Conservation (phyloP, 2,888 invertebrate species). For the Amitus sp. region DNA sequence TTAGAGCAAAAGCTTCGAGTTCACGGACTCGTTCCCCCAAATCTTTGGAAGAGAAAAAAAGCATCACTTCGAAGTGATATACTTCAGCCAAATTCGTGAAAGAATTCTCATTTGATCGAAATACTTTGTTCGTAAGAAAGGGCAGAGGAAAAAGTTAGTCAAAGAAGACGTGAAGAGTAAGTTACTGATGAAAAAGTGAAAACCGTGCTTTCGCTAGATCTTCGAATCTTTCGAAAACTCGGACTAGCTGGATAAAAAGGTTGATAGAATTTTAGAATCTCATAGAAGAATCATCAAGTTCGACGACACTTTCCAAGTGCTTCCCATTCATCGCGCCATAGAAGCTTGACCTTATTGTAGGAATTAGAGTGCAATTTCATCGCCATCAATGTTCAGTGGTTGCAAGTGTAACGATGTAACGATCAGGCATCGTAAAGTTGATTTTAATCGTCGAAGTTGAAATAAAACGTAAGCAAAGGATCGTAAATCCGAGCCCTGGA, state of each 20-base stretch:
- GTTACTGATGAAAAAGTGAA: constrained; percentile 37
- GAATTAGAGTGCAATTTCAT: constrained; percentile 1
- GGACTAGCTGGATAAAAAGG: background rate
- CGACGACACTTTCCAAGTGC: too few species aligned
- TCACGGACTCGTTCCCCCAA: background rate
- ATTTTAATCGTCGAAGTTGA: background rate
- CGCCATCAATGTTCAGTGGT: background rate
- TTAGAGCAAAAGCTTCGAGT: background rate
- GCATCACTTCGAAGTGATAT: too few species aligned
- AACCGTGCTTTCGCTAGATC: constrained; percentile 34
- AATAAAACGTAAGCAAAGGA: background rate
- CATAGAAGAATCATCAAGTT: too few species aligned
- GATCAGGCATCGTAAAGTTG: background rate
- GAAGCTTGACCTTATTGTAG: too few species aligned
- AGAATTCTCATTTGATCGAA: background rate
- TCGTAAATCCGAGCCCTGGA: constrained; percentile 19
- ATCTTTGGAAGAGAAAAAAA: too few species aligned
- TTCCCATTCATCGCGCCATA: too few species aligned
- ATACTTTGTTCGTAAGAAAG: constrained; percentile 47
- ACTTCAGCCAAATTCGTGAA: background rate
- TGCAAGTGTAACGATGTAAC: background rate
- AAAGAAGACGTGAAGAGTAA: constrained; percentile 49
- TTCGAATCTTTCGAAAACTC: background rate
- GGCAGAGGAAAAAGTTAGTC: constrained; percentile 47
- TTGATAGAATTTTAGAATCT: background rate